Evolutionary conservation across 2,888 invertebrate species (phyloP).

Genomic region (Eupithecia subfuscata): DNA sequence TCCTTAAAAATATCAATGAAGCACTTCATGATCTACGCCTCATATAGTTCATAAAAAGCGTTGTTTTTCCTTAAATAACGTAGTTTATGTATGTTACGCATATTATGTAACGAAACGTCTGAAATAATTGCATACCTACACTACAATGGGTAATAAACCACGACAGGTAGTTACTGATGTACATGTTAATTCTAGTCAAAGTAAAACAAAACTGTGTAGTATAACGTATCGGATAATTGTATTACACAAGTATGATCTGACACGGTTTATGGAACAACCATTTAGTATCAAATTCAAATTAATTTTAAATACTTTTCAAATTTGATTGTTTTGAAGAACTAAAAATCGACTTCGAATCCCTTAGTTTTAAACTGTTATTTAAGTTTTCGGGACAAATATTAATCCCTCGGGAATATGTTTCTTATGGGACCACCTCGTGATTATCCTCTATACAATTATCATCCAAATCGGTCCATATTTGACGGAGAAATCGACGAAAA

Average conservation of each 20-base stretch:
- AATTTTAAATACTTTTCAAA: no score
- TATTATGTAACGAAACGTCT: conserved; percentile 1
- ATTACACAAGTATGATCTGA: neutral
- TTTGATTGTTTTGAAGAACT: no score
- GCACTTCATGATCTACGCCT: neutral
- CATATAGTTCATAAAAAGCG: neutral
- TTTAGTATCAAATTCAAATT: neutral
- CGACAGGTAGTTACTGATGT: neutral
- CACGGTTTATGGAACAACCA: neutral
- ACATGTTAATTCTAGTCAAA: neutral
- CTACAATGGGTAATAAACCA: neutral
- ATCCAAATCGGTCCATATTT: no score
- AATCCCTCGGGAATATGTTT: no score
- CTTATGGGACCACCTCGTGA: no score
- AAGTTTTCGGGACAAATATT: no score
- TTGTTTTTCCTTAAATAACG: neutral
- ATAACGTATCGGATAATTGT: neutral
- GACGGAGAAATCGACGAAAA: no score
- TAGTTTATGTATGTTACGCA: neutral
- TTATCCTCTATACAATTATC: no score
- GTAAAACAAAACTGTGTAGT: neutral
- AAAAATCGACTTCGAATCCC: no score
- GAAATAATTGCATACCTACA: conserved; percentile 6
- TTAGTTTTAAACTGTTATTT: no score
- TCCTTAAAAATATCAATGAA: neutral